phyloP scores from a whole-genome alignment of 2,113 vertebrate genomes.

The Pristiophorus japonicus region DNA sequence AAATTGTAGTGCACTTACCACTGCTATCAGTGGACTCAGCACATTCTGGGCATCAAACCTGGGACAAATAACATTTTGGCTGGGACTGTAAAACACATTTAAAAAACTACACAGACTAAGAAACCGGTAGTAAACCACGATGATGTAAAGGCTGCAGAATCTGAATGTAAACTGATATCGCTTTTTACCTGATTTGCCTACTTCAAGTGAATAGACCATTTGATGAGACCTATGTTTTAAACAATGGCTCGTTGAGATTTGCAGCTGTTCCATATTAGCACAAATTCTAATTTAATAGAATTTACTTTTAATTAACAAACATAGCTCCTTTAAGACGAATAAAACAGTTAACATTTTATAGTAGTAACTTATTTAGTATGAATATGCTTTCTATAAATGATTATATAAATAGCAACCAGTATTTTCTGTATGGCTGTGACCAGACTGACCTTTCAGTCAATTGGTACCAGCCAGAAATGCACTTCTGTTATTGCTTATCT shows the following conservation, averaged over 20 bases:
- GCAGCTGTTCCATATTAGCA: background rate
- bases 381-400: background rate
- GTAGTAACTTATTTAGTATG: background rate
- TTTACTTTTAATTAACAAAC: constrained; percentile 13
- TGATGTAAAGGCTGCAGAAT: constrained; percentile 3
- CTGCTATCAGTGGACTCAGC: background rate
- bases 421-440: background rate
- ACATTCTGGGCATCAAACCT: background rate
- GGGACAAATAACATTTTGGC: background rate
- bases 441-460: background rate
- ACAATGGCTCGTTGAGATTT: background rate
- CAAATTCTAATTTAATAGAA: background rate
- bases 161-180: background rate
- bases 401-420: background rate
- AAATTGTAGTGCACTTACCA: background rate
- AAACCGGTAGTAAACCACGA: background rate
- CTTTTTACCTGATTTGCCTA: background rate
- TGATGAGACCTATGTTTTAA: background rate
- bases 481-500: background rate
- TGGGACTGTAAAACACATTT: background rate
- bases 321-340: background rate
- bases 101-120: background rate
- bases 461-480: background rate
- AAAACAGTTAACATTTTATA: background rate
- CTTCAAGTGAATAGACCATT: background rate